Conservation (phyloP, 2,888 invertebrate genomes). For the Napeogenes inachia region DNA sequence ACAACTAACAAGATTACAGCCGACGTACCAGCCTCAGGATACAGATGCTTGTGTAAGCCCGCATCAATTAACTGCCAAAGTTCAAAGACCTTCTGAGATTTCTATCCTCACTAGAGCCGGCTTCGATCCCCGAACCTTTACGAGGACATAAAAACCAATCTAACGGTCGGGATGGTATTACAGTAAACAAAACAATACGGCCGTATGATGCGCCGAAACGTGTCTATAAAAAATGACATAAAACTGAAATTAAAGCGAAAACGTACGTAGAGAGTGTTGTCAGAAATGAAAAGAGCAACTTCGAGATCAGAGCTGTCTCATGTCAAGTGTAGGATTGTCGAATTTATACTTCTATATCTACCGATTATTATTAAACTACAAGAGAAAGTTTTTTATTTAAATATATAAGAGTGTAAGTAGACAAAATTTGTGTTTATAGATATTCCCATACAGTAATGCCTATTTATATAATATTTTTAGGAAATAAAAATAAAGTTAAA, state of each 20-base stretch:
- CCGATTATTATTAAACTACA: too few relatives aligned
- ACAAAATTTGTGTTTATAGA: too few relatives aligned
- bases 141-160: constrained; percentile 14
- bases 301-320: too few relatives aligned
- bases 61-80: constrained; percentile 10
- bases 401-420: too few relatives aligned
- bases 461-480: too few relatives aligned
- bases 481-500: too few relatives aligned
- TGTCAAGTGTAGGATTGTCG: too few relatives aligned
- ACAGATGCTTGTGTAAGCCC: constrained; percentile 11
- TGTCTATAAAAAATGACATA: constrained; percentile 35
- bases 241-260: constrained; percentile 32
- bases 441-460: too few relatives aligned
- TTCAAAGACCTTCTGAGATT: constrained; percentile 13
- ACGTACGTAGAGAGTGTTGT: constrained; percentile 13
- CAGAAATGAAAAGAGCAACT: too few relatives aligned
- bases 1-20: neutral
- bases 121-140: constrained; percentile 18
- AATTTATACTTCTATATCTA: too few relatives aligned
- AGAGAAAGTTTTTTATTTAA: too few relatives aligned
- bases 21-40: neutral
- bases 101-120: constrained; percentile 10
- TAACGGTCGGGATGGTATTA: constrained; percentile 11
- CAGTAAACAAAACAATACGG: constrained; percentile 30
- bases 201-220: constrained; percentile 29